Base-by-base conservation (phyloP, 2,113 vertebrate genomes). In the Dascyllus trimaculatus region DNA sequence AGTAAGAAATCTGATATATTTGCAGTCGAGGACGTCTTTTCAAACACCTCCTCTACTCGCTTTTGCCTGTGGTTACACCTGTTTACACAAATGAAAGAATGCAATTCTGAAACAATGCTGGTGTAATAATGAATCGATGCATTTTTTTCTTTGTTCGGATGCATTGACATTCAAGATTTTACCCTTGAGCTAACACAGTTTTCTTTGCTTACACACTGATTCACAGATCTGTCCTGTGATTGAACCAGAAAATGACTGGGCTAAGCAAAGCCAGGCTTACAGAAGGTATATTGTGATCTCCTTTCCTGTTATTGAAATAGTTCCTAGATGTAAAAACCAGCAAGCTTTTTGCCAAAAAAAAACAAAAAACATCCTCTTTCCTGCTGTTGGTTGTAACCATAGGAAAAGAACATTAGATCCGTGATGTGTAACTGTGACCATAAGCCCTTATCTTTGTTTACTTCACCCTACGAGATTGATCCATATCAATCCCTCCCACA, bases 401-500 rank as follows among this genome's bases (percentile, higher is more conserved):
- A 59, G 25, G 14, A 61, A 73, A 61, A 45, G 13, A 71, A 59
- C 63, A 86, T 82, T 62, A 75, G 58, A 76, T 84, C 43, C 11
- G 38, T 57, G 68, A 71, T 76, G 67, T 79, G 78, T 73, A 79
- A 64, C 83, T 68, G 70, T 73, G 52, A 77, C 74, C 67, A 35
- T 80, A 81, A 78, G 29, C 70, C 80, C 64, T 78, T 82, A 86
- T 78, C 73, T 87, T 81, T 86, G 85, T 86, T 91, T 85, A 85
- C 70, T 76, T 78, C 64, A 74, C 59, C 75, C 63, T 62, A 72
- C 59, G 52, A 81, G 51, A 80, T 80, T 86, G 81, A 89, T 81
- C 83, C 60, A 60, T 78, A 86, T 82, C 87, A 82, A 70, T 84
- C 78, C 58, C 70, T 78, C 73, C 78, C 59, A 82, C 71, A 80